These are phyloP conservation scores for Synergus laeviventris DNA, from an alignment of 2,888 invertebrate species.

Conservation along the genomic window DNA sequence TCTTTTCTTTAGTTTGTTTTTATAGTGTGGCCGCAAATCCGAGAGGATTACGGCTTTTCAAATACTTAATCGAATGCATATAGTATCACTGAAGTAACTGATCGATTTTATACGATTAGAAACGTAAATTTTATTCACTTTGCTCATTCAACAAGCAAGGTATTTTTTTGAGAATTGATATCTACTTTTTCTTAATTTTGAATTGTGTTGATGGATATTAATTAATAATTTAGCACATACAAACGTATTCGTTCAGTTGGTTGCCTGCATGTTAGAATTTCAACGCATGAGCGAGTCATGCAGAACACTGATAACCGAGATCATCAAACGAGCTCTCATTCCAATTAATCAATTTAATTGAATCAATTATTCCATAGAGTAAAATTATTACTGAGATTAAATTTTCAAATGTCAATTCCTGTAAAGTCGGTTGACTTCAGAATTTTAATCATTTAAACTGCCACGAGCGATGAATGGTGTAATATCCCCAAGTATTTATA, in stretches of 20 bases:
- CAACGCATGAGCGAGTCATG: slow-evolving; percentile 8
- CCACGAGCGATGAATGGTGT: not conserved
- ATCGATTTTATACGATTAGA: not conserved
- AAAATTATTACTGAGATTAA: not conserved
- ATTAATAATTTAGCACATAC: not conserved
- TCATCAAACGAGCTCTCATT: slow-evolving; percentile 19
- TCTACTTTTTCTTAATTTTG: not conserved
- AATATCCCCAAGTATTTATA: not conserved
- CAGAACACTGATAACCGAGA: slow-evolving; percentile 26
- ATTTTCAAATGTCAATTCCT: not conserved
- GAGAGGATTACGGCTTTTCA: not conserved
- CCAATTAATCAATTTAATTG: slow-evolving; percentile 13
- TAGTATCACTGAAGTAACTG: not conserved
- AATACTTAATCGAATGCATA: not conserved
- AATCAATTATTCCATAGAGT: not conserved
- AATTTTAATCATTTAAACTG: not conserved
- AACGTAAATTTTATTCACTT: not conserved
- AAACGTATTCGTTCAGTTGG: not conserved
- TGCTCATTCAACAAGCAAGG: no score
- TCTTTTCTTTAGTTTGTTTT: not conserved
- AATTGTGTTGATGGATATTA: not conserved
- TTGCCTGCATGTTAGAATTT: slow-evolving; percentile 1
- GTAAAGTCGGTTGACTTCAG: not conserved
- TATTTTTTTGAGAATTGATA: no score
- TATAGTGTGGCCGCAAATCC: not conserved